Percentiles rank a stretch among this genome's conserved stretches.
Evolutionary conservation across 53 echinoderm and acorn worm species (phyloP).

Genomic region (Holothuria scabra): DNA sequence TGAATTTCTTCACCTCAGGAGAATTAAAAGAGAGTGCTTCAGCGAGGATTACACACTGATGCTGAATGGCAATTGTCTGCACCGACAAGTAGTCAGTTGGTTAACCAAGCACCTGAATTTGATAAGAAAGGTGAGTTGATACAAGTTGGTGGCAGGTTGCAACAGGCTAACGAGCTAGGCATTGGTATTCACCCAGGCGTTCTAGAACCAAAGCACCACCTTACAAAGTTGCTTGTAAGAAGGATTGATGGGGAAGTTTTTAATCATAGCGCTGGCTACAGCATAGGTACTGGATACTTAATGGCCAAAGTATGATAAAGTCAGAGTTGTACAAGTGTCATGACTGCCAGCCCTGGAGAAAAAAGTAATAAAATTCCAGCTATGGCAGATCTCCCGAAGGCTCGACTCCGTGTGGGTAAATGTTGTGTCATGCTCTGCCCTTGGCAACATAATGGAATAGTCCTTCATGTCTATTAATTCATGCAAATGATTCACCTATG

Average conservation of each 20-base stretch:
- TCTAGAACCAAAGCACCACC: constrained; percentile 35
- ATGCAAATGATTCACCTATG: no score
- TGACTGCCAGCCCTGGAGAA: constrained; percentile 53
- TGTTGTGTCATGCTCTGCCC: no score
- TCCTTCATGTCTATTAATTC: no score
- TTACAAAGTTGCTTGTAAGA: constrained; percentile 44
- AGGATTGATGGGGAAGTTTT: constrained; percentile 24
- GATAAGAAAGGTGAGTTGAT: constrained; percentile 33
- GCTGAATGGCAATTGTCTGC: constrained; percentile 21
- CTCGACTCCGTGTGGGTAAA: constrained; percentile 50
- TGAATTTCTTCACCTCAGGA: constrained; percentile 21
- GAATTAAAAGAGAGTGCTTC: constrained; percentile 30
- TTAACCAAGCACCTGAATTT: constrained; percentile 17
- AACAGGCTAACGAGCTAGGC: constrained; percentile 15
- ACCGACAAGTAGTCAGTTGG: constrained; percentile 7
- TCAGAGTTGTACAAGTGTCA: constrained; percentile 38
- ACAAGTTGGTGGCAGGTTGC: constrained; percentile 44
- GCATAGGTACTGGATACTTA: constrained; percentile 47
- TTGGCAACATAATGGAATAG: no score
- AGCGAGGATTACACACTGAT: constrained; percentile 7
- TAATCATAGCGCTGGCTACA: constrained; percentile 45
- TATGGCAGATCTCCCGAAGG: constrained; percentile 56
- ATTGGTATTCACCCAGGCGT: constrained; percentile 27
- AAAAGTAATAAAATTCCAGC: constrained; percentile 35
- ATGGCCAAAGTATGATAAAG: constrained; percentile 30